Evolutionary conservation across 2,888 invertebrate species (phyloP).

Genomic region (Acleris literana): DNA sequence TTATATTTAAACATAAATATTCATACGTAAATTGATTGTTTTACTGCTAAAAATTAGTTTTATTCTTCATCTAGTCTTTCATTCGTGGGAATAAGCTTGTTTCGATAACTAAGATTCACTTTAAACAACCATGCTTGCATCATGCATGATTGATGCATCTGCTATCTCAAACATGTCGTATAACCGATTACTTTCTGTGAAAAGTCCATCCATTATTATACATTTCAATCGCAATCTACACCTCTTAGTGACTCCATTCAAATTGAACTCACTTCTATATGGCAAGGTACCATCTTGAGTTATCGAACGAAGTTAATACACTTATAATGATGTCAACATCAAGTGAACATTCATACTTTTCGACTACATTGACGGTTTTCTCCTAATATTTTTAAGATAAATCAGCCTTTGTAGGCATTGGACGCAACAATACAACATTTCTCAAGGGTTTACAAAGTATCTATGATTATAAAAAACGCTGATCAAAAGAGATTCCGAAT

Average conservation of each 20-base stretch:
- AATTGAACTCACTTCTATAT: conserved; percentile 27
- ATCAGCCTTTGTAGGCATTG: neutral
- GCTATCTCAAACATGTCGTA: conserved; percentile 6
- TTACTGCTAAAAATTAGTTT: no score
- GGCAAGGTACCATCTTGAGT: conserved; percentile 15
- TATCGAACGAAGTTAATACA: conserved; percentile 23
- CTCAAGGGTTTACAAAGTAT: conserved; percentile 2
- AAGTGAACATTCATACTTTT: neutral
- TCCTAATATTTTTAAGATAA: neutral
- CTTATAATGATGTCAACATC: conserved; percentile 23
- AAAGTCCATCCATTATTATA: conserved; percentile 43
- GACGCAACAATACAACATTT: neutral
- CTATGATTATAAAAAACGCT: conserved; percentile 42
- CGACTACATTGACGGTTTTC: conserved; percentile 2
- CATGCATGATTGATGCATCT: conserved; percentile 23
- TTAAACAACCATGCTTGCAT: conserved; percentile 1
- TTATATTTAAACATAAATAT: no score
- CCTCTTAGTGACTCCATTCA: conserved; percentile 38
- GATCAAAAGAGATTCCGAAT: conserved; percentile 56
- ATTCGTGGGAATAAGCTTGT: neutral
- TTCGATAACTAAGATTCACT: neutral
- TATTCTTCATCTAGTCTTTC: neutral
- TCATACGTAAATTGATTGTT: no score
- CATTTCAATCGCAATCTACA: conserved; percentile 57
- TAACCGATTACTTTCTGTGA: conserved; percentile 18